Evolutionary conservation across 2,797 vertebrate species (phyloP).

Genomic region (Xyrichtys novacula): DNA sequence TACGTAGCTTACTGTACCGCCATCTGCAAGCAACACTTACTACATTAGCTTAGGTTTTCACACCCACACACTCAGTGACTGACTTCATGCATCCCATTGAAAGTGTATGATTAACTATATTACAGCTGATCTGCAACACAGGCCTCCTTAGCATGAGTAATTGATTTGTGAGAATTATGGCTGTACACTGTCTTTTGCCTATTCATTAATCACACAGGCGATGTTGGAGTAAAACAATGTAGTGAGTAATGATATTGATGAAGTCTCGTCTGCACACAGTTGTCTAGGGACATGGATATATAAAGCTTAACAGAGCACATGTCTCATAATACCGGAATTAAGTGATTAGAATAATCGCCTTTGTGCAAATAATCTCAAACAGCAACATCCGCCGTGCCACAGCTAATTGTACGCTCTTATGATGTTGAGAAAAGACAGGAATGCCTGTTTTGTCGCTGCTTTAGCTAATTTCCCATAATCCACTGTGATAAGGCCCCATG

Average conservation of each 20-base stretch:
- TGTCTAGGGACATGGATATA: slow-evolving; percentile 79
- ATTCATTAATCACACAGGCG: slow-evolving; percentile 79
- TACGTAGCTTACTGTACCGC: slow-evolving; percentile 41
- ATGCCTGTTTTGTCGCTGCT: slow-evolving; percentile 63
- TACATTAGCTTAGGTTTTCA: slow-evolving; percentile 72
- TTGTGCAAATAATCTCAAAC: slow-evolving; percentile 81
- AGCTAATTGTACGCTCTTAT: slow-evolving; percentile 63
- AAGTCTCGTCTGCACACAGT: slow-evolving; percentile 73
- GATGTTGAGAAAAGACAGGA: slow-evolving; percentile 60
- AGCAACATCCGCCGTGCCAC: slow-evolving; percentile 74
- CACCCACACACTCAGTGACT: slow-evolving; percentile 65
- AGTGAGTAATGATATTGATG: slow-evolving; percentile 81
- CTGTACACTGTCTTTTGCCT: slow-evolving; percentile 77
- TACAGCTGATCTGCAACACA: slow-evolving; percentile 67
- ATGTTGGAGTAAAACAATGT: slow-evolving; percentile 78
- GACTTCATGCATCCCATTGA: slow-evolving; percentile 63
- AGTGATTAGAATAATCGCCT: slow-evolving; percentile 85
- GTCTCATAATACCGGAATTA: slow-evolving; percentile 83
- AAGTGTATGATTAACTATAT: slow-evolving; percentile 75
- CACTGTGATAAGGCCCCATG: slow-evolving; percentile 84
- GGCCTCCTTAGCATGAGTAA: slow-evolving; percentile 76
- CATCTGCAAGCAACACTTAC: slow-evolving; percentile 54
- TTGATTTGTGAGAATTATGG: slow-evolving; percentile 79
- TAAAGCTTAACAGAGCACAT: slow-evolving; percentile 78
- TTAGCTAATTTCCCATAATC: slow-evolving; percentile 87